Conservation (phyloP, 1,140 invertebrate species). For the Palaemon carinicauda region DNA sequence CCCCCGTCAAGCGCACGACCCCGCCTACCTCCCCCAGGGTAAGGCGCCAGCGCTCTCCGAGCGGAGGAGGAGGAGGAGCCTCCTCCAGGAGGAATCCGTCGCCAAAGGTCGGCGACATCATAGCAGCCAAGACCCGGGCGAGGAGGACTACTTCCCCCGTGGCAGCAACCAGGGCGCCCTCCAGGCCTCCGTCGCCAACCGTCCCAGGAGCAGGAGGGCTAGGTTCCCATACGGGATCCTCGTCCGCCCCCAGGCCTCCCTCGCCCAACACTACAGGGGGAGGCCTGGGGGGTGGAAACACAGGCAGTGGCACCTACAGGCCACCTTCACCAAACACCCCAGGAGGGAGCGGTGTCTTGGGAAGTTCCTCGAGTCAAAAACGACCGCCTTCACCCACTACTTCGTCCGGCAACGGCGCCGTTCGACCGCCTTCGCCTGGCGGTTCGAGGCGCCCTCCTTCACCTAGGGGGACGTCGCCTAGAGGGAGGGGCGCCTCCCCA, state of each 20-base stretch:
- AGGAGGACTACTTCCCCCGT: slow-evolving; percentile 2
- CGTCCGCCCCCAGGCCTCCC: slow-evolving; percentile 3
- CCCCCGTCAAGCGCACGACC: slow-evolving; percentile 40
- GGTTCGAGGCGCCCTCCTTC: slow-evolving; percentile 36
- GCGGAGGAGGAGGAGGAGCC: slow-evolving; percentile 17
- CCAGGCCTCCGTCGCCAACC: not conserved
- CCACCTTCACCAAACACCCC: not conserved
- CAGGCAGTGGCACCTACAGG: not conserved
- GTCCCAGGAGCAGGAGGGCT: not conserved
- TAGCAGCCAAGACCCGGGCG: not conserved
- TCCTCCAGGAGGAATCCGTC: slow-evolving; percentile 24
- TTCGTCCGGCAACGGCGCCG: not conserved
- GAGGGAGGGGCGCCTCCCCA: slow-evolving; percentile 51
- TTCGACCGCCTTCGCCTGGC: slow-evolving; percentile 23
- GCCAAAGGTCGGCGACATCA: not conserved
- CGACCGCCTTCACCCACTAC: slow-evolving; percentile 8
- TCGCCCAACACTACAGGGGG: not conserved
- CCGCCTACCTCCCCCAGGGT: slow-evolving; percentile 52
- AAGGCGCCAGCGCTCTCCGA: slow-evolving; percentile 34
- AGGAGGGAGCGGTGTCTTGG: not conserved
- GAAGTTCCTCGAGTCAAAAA: not conserved
- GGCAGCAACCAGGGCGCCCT: not conserved
- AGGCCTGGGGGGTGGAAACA: not conserved
- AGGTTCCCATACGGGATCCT: not conserved
- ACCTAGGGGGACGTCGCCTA: slow-evolving; percentile 51